Conservation (phyloP, 2,888 invertebrate genomes). For the Carcina quercana region DNA sequence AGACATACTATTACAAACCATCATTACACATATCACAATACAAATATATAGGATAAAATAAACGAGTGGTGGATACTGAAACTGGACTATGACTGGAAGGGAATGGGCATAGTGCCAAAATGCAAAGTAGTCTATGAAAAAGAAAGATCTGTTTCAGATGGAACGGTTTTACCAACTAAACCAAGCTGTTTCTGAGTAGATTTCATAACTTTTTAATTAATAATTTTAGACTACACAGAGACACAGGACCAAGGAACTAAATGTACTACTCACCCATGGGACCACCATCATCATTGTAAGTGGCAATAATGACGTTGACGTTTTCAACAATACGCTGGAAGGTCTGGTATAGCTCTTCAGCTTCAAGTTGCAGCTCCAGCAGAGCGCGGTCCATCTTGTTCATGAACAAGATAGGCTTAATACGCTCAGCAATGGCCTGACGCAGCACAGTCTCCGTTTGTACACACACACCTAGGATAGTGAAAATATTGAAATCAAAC, state of each 20-base stretch:
- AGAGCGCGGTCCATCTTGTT: constrained; percentile 99
- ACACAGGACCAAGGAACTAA: no score
- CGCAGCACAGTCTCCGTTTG: constrained; percentile 99
- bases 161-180: no score
- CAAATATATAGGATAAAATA: no score
- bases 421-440: constrained; percentile 99
- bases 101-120: no score
- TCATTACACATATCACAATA: no score
- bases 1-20: no score
- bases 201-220: background rate
- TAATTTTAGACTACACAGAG: no score
- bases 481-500: constrained; percentile 5
- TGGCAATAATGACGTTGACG: constrained; percentile 99
- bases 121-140: no score
- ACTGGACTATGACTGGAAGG: no score
- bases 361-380: constrained; percentile 95
- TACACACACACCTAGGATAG: constrained; percentile 93
- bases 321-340: constrained; percentile 99
- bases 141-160: no score
- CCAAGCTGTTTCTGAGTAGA: no score
- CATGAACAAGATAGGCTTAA: constrained; percentile 99
- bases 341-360: constrained; percentile 98
- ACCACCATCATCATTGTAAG: constrained; percentile 97
- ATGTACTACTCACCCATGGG: constrained; percentile 94
- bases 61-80: no score